Evolutionary conservation across 2,113 vertebrate species (phyloP).

Genomic region (Patagioenas fasciata): DNA sequence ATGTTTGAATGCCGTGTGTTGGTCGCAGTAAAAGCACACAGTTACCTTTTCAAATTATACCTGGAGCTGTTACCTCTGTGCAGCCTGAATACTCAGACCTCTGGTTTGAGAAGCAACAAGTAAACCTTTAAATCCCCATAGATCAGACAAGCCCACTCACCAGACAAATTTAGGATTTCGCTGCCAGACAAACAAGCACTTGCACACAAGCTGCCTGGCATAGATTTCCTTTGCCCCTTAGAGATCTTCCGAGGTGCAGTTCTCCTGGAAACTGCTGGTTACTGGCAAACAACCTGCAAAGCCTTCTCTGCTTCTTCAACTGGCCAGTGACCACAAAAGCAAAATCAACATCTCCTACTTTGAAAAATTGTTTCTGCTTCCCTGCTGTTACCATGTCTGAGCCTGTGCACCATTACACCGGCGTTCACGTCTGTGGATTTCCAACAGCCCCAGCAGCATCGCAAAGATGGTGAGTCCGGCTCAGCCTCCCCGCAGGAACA

Average conservation of each 20-base stretch:
- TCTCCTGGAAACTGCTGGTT: background rate
- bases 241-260: background rate
- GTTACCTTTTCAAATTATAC: background rate
- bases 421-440: accelerated
- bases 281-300: background rate
- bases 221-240: background rate
- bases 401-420: background rate
- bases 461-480: background rate
- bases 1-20: background rate
- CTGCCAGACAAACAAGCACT: background rate
- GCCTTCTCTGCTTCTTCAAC: background rate
- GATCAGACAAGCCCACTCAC: background rate
- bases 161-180: background rate
- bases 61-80: background rate
- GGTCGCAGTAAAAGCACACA: background rate
- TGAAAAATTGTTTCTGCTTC: background rate
- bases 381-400: background rate
- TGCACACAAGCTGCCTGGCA: background rate
- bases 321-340: background rate
- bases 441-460: background rate
- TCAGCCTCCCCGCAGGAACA: background rate
- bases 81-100: background rate
- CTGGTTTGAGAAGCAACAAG: background rate
- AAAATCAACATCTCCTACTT: background rate
- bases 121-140: background rate